Conservation (phyloP, 35 echinoderm and acorn worm species). For the Heliocidaris tuberculata region DNA sequence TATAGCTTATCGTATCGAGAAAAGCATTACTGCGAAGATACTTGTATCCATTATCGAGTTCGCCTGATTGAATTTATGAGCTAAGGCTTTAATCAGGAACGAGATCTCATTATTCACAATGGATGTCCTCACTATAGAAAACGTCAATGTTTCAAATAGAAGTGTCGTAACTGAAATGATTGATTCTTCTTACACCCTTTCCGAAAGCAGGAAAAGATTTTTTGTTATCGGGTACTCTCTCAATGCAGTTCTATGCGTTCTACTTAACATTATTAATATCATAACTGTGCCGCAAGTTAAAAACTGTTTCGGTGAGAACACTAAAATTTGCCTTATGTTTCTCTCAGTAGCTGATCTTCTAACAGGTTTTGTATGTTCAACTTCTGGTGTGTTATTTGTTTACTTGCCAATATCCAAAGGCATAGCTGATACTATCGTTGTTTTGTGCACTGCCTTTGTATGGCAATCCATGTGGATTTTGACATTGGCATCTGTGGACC, state of each 20-base stretch:
- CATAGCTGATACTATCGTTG: not conserved
- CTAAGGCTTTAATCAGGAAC: not conserved
- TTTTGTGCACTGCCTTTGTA: not conserved
- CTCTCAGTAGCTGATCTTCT: not conserved
- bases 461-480: slow-evolving; percentile 36
- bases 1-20: no score
- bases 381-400: not conserved
- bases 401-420: not conserved
- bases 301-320: slow-evolving; percentile 22
- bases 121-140: not conserved
- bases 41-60: not conserved
- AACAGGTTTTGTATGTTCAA: not conserved
- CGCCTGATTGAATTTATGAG: not conserved
- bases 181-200: not conserved
- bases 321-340: not conserved
- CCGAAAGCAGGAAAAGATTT: not conserved
- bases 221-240: not conserved
- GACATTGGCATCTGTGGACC: slow-evolving; percentile 36
- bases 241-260: not conserved
- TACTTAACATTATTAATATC: not conserved
- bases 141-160: not conserved
- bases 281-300: not conserved
- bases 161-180: not conserved
- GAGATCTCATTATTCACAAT: not conserved
- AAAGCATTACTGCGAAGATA: no score